phyloP scores from a whole-genome alignment of 2,797 vertebrate species.

The Vireo griseus region DNA sequence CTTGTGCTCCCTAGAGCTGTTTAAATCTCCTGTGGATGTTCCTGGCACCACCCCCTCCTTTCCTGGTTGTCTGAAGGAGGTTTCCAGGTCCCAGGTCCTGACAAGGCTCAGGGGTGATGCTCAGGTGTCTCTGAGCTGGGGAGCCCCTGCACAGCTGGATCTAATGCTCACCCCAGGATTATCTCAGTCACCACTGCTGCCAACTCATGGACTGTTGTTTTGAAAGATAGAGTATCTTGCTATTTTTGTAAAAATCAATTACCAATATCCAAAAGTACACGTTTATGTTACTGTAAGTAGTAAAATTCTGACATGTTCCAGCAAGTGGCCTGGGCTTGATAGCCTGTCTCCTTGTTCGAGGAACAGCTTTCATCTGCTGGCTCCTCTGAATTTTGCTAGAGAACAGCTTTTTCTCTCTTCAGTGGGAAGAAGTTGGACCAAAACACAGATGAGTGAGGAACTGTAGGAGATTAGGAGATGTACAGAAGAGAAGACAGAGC shows the following conservation, averaged over 20 bases:
- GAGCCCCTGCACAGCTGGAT: background rate
- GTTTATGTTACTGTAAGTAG: background rate
- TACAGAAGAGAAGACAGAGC: background rate
- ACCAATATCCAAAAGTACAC: background rate
- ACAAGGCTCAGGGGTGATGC: background rate
- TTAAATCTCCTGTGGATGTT: background rate
- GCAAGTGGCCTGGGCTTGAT: background rate
- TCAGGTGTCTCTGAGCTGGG: accelerated
- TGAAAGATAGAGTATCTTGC: background rate
- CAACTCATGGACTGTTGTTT: background rate
- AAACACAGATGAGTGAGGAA: background rate
- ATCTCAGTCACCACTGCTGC: accelerated
- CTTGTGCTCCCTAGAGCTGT: background rate
- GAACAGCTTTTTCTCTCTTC: background rate
- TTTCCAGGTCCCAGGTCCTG: background rate
- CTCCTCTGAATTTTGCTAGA: background rate
- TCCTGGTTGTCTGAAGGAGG: accelerated
- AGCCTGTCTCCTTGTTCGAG: background rate
- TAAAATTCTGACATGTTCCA: background rate
- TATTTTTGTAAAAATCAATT: background rate
- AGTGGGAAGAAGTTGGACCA: background rate
- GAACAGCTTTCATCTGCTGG: background rate
- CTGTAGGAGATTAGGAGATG: background rate
- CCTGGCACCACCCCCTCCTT: accelerated
- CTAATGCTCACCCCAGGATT: background rate